Evolutionary conservation across 2,888 invertebrate species (phyloP).

Genomic region (Ommatoiulus sabulosus): DNA sequence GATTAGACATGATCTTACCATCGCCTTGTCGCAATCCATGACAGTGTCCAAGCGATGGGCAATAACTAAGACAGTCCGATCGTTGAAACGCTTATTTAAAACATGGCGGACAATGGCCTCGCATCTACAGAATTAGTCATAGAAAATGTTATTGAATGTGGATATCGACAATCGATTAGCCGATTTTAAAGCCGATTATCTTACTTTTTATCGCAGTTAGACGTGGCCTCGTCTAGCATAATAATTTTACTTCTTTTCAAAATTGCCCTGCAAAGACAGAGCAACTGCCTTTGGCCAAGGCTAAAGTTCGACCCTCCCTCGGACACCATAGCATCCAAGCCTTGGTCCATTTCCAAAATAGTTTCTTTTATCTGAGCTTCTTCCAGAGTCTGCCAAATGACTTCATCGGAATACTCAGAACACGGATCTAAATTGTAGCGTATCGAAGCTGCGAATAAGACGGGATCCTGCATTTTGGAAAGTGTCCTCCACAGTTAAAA

Average conservation of each 20-base stretch:
- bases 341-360: conserved; percentile 74
- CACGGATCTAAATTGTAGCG: conserved; percentile 92
- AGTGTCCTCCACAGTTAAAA: too few relatives aligned
- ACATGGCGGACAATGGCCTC: conserved; percentile 52
- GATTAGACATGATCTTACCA: conserved; percentile 62
- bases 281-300: conserved; percentile 88
- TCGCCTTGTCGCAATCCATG: conserved; percentile 67
- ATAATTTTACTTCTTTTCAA: conserved; percentile 85
- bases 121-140: neutral
- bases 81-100: neutral
- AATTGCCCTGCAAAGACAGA: conserved; percentile 90
- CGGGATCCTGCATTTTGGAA: conserved; percentile 74
- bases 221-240: conserved; percentile 93
- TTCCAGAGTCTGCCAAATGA: conserved; percentile 86
- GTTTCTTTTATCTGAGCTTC: conserved; percentile 83
- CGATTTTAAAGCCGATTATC: neutral
- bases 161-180: too few relatives aligned
- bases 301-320: conserved; percentile 88
- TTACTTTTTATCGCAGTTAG: conserved; percentile 79
- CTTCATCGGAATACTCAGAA: conserved; percentile 80
- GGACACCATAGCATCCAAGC: conserved; percentile 77
- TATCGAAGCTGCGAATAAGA: conserved; percentile 87
- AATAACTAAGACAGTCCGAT: conserved; percentile 68
- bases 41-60: conserved; percentile 69
- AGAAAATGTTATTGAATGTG: too few relatives aligned